These are phyloP conservation scores for Drosophila pseudotakahashii DNA, from an alignment of 2,888 invertebrate species.

Conservation along the genomic window DNA sequence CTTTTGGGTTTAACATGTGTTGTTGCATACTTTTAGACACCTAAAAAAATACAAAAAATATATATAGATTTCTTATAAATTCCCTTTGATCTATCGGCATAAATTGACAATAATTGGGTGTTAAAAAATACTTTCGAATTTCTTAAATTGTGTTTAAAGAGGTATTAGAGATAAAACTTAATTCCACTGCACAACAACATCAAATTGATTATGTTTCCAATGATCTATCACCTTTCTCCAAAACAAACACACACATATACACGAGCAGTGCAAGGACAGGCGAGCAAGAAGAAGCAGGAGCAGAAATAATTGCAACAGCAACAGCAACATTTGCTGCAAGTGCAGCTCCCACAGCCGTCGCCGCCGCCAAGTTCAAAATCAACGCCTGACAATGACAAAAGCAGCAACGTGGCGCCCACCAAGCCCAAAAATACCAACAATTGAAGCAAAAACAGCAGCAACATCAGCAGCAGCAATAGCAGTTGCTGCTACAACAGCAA, in stretches of 20 bases:
- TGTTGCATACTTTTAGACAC: too few species aligned
- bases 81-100: too few species aligned
- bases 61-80: too few species aligned
- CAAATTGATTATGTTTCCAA: conserved; percentile 28
- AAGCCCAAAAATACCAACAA: conserved; percentile 24
- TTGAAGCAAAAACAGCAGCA: conserved; percentile 10
- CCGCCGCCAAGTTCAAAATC: conserved; percentile 72
- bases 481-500: conserved; percentile 18
- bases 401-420: conserved; percentile 54
- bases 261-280: conserved; percentile 29
- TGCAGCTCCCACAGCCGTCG: conserved; percentile 9
- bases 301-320: conserved; percentile 9
- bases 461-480: conserved; percentile 6
- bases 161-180: neutral
- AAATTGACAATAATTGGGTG: too few species aligned
- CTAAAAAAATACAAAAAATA: too few species aligned
- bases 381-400: conserved; percentile 75
- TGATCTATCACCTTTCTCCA: conserved; percentile 27
- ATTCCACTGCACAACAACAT: neutral
- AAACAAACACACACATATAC: conserved; percentile 1
- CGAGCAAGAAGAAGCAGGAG: conserved; percentile 2
- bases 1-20: too few species aligned
- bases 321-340: conserved; percentile 28
- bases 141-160: too few species aligned
- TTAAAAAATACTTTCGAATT: too few species aligned